Base-by-base conservation (phyloP, 1,140 invertebrate species). In the Gryllus bimaculatus region DNA sequence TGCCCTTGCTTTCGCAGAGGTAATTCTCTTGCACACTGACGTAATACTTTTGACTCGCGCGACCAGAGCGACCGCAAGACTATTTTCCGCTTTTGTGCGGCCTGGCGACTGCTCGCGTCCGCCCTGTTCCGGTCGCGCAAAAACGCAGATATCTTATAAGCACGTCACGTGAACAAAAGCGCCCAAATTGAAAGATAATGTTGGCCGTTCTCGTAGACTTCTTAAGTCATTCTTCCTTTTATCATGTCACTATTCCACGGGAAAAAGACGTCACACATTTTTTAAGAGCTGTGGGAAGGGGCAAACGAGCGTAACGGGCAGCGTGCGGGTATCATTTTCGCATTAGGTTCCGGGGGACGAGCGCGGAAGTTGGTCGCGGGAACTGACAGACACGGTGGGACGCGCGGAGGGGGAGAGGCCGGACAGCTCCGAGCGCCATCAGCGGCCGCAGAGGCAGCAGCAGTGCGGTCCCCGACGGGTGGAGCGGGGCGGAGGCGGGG, bases 111-210 rank as follows among this genome's bases (percentile, higher is more conserved):
- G 54, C 18, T 18, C 10, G 10, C 54, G 10, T 10, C 10, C 54
- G 18, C 54, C 10, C 54, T 66, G 54, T 66, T 10, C 54, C 26
- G 26, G 54, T 13, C 18, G 54, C 54, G 54, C 10, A 66, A 66
- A 66, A 66, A 66, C 54, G 54, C 10, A 66, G 54, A 66, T 13
- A 66, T 18, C 10, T 66, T 66, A 66, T 10, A 66, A 10, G 54
- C 54, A 13, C 10, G 54, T 66, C 54, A 18, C 10, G 10, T 66
- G 54, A 66, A 66, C 54, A 66, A 66, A 66, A 39, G 26, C 26
- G 54, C 54, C 54, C 54, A 66, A 66, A 66, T 66, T 66, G 54
- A 66, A 66, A 66, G 54, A 66, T 66, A 66, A 66, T 66, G 54
- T 66, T 66, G 7, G 54, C 54, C 10, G 54, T 66, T 10, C 54